Conservation (phyloP, 2,888 invertebrate genomes). For the Andricus quercusramuli region DNA sequence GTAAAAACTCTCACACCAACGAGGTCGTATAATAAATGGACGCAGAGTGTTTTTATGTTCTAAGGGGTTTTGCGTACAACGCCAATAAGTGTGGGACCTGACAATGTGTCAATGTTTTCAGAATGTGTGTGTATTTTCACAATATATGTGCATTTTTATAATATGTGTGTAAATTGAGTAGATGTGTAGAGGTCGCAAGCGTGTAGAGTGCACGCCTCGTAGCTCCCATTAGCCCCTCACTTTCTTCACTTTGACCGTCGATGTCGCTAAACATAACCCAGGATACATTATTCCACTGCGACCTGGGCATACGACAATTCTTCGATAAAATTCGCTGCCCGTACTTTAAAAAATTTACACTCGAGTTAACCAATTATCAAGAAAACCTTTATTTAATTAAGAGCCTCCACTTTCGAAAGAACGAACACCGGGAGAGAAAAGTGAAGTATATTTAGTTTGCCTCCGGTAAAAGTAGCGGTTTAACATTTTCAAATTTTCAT, state of each 20-base stretch:
- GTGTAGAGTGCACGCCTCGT: conserved; percentile 23
- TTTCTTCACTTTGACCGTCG: conserved; percentile 70
- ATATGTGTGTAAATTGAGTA: neutral
- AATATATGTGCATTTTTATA: neutral
- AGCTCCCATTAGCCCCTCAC: conserved; percentile 62
- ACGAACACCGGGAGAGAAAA: neutral
- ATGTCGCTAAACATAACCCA: conserved; percentile 68
- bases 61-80: conserved; percentile 7
- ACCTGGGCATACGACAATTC: conserved; percentile 34
- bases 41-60: neutral
- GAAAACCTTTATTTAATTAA: conserved; percentile 17
- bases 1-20: conserved; percentile 1
- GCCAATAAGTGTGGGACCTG: neutral
- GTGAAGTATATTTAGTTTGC: neutral
- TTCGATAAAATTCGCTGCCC: conserved; percentile 23
- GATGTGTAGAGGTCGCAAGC: conserved; percentile 11
- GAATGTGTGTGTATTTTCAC: neutral
- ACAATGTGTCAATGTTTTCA: conserved; percentile 11
- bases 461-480: too few relatives aligned
- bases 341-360: conserved; percentile 27
- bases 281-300: conserved; percentile 43
- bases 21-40: neutral
- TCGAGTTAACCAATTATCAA: conserved; percentile 9
- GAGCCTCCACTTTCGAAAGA: conserved; percentile 4
- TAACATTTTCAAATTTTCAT: too few relatives aligned